Percentiles rank a stretch among this genome's conserved stretches.
These are phyloP conservation scores for Xenentodon cancila DNA, from an alignment of 2,797 vertebrate species.

Conservation along the genomic window DNA sequence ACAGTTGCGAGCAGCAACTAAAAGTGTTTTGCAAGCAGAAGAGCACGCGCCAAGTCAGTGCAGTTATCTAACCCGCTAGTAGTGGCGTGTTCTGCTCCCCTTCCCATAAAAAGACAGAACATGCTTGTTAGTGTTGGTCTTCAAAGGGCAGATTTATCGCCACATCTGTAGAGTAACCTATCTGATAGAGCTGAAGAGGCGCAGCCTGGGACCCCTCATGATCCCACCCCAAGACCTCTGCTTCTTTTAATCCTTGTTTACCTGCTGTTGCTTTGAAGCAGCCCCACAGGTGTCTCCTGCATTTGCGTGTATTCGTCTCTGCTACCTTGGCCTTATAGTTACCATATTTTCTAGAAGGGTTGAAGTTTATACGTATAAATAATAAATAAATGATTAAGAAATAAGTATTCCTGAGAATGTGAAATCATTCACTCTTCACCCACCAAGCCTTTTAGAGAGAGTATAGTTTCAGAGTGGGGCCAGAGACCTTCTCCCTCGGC, in stretches of 20 bases:
- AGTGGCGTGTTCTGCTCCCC: conserved; percentile 48
- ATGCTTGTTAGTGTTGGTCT: conserved; percentile 64
- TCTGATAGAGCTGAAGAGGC: conserved; percentile 73
- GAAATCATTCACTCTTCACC: conserved; percentile 32
- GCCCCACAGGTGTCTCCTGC: conserved; percentile 66
- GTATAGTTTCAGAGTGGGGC: conserved; percentile 44
- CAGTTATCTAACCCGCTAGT: conserved; percentile 64
- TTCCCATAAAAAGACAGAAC: conserved; percentile 72
- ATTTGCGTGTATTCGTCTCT: conserved; percentile 8
- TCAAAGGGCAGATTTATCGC: conserved; percentile 82
- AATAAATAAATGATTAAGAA: too few relatives aligned
- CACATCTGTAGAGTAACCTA: conserved; percentile 76
- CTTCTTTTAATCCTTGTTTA: conserved; percentile 81
- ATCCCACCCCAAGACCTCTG: conserved; percentile 56
- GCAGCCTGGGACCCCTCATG: conserved; percentile 71
- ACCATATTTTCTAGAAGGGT: neutral
- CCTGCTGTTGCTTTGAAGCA: conserved; percentile 72
- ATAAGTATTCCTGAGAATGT: conserved; percentile 10
- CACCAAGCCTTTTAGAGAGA: conserved; percentile 30
- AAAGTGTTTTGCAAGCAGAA: conserved; percentile 38
- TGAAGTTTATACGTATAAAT: neutral
- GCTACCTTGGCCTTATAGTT: conserved; percentile 1
- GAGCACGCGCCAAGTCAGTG: conserved; percentile 43
- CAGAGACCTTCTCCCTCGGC: conserved; percentile 49
- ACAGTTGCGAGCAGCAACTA: conserved; percentile 22